A percentile compares a stretch with the other conserved stretches of the same genome.
Conservation (phyloP, 2,888 invertebrate species). For the Polymixis lichenea region DNA sequence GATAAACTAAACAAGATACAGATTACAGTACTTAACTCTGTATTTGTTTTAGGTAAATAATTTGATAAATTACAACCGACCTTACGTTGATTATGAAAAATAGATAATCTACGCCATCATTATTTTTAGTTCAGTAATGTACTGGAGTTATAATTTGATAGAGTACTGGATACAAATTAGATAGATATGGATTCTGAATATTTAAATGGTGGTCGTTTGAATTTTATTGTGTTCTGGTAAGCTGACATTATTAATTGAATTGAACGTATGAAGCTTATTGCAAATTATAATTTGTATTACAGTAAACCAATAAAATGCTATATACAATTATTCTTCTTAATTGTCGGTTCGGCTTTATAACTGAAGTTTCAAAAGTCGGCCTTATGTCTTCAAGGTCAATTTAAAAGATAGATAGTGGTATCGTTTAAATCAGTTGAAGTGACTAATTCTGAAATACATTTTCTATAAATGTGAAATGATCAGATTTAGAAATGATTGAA, state of each 20-base stretch:
- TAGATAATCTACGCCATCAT: constrained; percentile 47
- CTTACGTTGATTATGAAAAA: constrained; percentile 60
- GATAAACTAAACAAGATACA: constrained; percentile 18
- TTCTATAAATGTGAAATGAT: not conserved
- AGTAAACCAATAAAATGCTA: not conserved
- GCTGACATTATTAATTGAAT: constrained; percentile 11
- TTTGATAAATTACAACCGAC: constrained; percentile 48
- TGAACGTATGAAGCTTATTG: not conserved
- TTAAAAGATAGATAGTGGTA: not conserved
- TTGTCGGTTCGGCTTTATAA: accelerated
- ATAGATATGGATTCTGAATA: constrained; percentile 38
- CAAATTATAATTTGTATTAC: constrained; percentile 1
- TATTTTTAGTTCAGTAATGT: constrained; percentile 36
- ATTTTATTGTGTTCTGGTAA: constrained; percentile 8
- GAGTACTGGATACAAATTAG: constrained; percentile 53
- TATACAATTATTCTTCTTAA: not conserved
- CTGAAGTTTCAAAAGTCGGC: not conserved
- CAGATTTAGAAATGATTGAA: not conserved
- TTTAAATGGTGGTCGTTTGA: constrained; percentile 25
- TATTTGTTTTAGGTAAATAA: constrained; percentile 56
- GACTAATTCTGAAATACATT: no score
- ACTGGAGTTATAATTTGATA: constrained; percentile 50
- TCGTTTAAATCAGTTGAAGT: not conserved
- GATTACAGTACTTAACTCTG: constrained; percentile 30
- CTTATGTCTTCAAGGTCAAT: no score